Evolutionary conservation across 2,797 vertebrate species (phyloP), one percentile per base, ranked within the genome.

Genomic region (Loris lydekkerianus): DNA sequence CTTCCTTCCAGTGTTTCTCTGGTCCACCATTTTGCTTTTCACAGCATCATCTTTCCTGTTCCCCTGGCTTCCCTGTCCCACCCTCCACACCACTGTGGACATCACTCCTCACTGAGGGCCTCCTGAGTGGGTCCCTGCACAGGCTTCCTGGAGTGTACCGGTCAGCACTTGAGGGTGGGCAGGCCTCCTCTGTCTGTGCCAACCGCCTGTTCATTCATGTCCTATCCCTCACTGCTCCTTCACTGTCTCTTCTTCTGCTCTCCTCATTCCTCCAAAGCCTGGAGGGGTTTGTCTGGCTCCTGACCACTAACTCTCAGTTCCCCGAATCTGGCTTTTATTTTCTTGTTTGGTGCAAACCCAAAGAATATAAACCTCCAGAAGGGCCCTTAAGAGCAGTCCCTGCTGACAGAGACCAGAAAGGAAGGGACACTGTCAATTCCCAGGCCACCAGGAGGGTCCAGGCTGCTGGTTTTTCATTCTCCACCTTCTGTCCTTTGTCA

Each of bases 121-220:
- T 60, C 11, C 58, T 11, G 70, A 31, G 31, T 7, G 0, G 0
- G 7, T 31, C 20, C 10, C 5, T 31, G 0, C 0, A 1, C 20
- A 2, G 3, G 25, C 20, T 10, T 18, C 29, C n/a, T 7, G 2
- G 17, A 13, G 5, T 3, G 3, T 1, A 3, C 25, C 77, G 34
- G 60, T 5, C 17, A 17, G 5, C 15, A 1, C 4, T 17, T 6
- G 3, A 11, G 10, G 20, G 58, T 14, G 3, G 25, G 13, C 17
- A 0, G 0, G 15, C 5, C 20, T 27, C 7, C 65, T 29, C 27
- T 0, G 0, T 10, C 34, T 0, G 1, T 40, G 34, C 18, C 15
- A 21, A 0, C 1, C 5, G 0, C 25, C 5, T 11, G 7, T 15
- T 56, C 43, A 6, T 29, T 46, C 40, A 2, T 1, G 27, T 5